phyloP scores from a whole-genome alignment of 2,797 vertebrate genomes.

The Rhodeus uyekii region DNA sequence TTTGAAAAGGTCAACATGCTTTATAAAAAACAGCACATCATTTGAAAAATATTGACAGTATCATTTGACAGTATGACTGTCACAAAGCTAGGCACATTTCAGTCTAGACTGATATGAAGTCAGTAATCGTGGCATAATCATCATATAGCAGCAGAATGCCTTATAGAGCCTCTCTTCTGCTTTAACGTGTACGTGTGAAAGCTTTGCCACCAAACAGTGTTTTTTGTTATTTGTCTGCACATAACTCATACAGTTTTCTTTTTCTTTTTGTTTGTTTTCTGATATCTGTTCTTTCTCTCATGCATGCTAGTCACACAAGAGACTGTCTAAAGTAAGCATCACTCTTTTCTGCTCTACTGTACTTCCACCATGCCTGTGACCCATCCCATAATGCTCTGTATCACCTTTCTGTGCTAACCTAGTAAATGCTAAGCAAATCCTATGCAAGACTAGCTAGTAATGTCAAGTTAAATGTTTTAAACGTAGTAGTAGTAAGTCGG shows the following conservation, averaged over 20 bases:
- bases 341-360: constrained; percentile 58
- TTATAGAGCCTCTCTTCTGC: neutral
- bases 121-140: neutral
- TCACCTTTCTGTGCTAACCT: constrained; percentile 5
- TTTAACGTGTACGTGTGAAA: neutral
- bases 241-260: constrained; percentile 16
- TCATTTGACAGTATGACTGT: too few species aligned
- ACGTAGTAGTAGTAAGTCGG: neutral
- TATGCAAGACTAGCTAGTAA: neutral
- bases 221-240: constrained; percentile 36
- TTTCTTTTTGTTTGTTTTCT: constrained; percentile 70
- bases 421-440: neutral
- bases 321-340: constrained; percentile 88
- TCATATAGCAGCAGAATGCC: neutral
- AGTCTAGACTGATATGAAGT: neutral
- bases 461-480: neutral
- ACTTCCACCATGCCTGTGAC: constrained; percentile 17
- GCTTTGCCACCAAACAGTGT: constrained; percentile 14
- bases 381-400: constrained; percentile 10
- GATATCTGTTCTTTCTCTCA: constrained; percentile 78
- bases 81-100: neutral
- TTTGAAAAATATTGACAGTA: neutral
- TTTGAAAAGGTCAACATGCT: neutral
- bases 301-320: constrained; percentile 88
- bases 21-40: neutral